Percentiles rank a stretch among this genome's conserved stretches.
These are phyloP conservation scores for Ganaspis brasiliensis DNA, from an alignment of 2,888 invertebrate genomes.

Conservation along the genomic window DNA sequence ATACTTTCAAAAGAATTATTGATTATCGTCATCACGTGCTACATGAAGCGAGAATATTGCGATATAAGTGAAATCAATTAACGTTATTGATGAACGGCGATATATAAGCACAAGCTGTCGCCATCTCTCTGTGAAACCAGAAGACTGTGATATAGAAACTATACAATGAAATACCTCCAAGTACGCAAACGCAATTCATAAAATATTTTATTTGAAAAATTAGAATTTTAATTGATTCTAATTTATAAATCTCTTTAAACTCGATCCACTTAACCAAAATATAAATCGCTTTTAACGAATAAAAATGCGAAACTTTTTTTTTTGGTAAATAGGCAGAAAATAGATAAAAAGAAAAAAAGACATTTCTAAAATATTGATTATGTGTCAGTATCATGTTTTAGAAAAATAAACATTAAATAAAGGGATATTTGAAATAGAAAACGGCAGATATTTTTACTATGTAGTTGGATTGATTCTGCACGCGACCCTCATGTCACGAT, in stretches of 20 bases:
- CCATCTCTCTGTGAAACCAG: slow-evolving; percentile 68
- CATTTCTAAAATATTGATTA: neutral
- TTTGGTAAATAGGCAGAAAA: too few species aligned
- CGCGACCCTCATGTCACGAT: slow-evolving; percentile 30
- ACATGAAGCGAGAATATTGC: slow-evolving; percentile 14
- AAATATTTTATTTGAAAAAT: too few species aligned
- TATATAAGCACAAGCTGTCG: slow-evolving; percentile 65
- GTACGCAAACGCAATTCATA: neutral
- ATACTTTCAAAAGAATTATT: slow-evolving; percentile 44
- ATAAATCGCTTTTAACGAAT: too few species aligned
- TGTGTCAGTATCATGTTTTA: neutral
- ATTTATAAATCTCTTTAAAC: too few species aligned
- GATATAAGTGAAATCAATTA: slow-evolving; percentile 33
- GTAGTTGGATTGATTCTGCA: neutral
- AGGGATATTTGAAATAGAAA: slow-evolving; percentile 9
- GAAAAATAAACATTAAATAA: neutral
- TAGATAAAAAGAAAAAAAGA: neutral
- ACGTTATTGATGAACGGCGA: slow-evolving; percentile 9
- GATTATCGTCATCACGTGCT: slow-evolving; percentile 26
- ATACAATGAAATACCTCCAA: slow-evolving; percentile 12
- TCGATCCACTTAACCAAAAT: too few species aligned
- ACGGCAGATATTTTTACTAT: slow-evolving; percentile 1
- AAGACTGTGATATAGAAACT: slow-evolving; percentile 65
- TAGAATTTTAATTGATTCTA: too few species aligned
- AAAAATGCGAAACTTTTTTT: too few species aligned